phyloP scores from a whole-genome alignment of 2,888 invertebrate species.

The Andrena bicolor region DNA sequence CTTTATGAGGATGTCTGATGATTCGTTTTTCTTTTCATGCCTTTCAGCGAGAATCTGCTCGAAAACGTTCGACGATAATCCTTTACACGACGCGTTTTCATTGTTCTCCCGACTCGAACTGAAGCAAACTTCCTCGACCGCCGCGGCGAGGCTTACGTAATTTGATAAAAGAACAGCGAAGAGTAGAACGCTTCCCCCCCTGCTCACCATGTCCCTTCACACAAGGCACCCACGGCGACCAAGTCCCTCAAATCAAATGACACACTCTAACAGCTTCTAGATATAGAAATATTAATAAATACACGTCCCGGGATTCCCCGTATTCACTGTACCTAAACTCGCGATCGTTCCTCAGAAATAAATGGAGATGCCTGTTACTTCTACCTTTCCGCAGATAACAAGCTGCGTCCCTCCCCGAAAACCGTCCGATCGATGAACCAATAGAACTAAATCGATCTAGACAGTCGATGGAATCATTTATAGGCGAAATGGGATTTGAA shows the following conservation, averaged over 20 bases:
- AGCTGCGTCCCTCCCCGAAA: neutral
- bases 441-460: slow-evolving; percentile 36
- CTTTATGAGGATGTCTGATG: neutral
- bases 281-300: neutral
- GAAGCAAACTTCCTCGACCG: slow-evolving; percentile 24
- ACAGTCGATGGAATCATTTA: slow-evolving; percentile 56
- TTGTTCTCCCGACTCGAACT: neutral
- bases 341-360: neutral
- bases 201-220: neutral
- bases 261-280: too few species aligned
- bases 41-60: slow-evolving; percentile 7
- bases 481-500: slow-evolving; percentile 66
- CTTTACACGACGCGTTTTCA: slow-evolving; percentile 16
- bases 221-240: neutral
- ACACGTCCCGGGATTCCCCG: neutral
- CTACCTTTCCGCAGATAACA: neutral
- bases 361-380: neutral
- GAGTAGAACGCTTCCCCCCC: neutral
- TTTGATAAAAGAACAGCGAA: slow-evolving; percentile 30
- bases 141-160: neutral
- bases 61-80: neutral
- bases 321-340: neutral
- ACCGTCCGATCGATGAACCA: slow-evolving; percentile 12
- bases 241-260: neutral
- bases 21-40: slow-evolving; percentile 9